Conservation (phyloP, 2,888 invertebrate species). For the Trichopoda pennipes region DNA sequence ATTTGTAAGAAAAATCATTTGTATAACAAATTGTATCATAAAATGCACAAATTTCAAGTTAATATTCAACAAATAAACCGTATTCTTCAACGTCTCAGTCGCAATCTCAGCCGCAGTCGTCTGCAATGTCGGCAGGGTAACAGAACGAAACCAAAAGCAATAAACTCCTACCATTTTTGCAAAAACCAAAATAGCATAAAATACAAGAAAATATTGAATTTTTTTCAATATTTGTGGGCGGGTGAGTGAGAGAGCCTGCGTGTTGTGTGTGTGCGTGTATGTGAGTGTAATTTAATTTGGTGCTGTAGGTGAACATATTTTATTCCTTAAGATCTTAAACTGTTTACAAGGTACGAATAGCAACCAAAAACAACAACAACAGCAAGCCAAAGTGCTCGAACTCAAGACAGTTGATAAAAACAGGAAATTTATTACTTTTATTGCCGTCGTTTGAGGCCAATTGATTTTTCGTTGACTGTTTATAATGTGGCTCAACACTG, state of each 20-base stretch:
- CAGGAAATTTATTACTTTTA: slow-evolving; percentile 56
- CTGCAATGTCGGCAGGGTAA: slow-evolving; percentile 25
- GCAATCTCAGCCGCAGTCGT: slow-evolving; percentile 3
- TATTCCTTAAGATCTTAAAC: slow-evolving; percentile 43
- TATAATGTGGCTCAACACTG: slow-evolving; percentile 39
- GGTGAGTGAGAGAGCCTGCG: too few relatives aligned
- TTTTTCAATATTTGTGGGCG: slow-evolving; percentile 11
- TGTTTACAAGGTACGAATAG: slow-evolving; percentile 29
- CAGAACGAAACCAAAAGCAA: slow-evolving; percentile 45
- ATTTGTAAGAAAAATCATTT: slow-evolving; percentile 41
- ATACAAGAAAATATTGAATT: slow-evolving; percentile 31
- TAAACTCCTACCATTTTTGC: slow-evolving; percentile 37
- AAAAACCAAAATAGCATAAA: not conserved
- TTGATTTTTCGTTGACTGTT: slow-evolving; percentile 62
- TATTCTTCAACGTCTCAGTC: slow-evolving; percentile 27
- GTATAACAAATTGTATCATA: slow-evolving; percentile 58
- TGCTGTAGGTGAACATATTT: slow-evolving; percentile 27
- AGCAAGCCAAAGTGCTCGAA: slow-evolving; percentile 8
- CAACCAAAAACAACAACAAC: slow-evolving; percentile 13
- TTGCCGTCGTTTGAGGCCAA: slow-evolving; percentile 62
- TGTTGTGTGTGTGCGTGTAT: slow-evolving; percentile 4
- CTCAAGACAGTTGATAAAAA: slow-evolving; percentile 29
- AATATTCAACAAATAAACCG: slow-evolving; percentile 48
- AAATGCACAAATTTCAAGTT: slow-evolving; percentile 62
- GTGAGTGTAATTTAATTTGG: not conserved